Conservation (phyloP, 1,140 invertebrate genomes). For the Battus philenor region DNA sequence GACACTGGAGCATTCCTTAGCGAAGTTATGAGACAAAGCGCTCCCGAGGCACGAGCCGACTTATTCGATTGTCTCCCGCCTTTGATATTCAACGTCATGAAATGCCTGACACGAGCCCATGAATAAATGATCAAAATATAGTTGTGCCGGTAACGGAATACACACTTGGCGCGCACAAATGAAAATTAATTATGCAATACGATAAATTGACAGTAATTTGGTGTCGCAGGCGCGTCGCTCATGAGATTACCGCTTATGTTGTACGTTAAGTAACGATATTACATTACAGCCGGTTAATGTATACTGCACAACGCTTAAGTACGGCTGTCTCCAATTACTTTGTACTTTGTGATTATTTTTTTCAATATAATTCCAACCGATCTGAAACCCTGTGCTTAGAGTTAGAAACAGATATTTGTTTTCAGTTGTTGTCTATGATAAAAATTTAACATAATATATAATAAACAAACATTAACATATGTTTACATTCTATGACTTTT, state of each 20-base stretch:
- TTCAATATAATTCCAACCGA: no score
- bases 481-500: no score
- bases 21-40: slow-evolving; percentile 4
- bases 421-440: no score
- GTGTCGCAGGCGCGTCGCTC: slow-evolving; percentile 34
- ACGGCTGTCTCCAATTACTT: no score
- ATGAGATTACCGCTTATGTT: slow-evolving; percentile 24
- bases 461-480: no score
- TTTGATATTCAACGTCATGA: slow-evolving; percentile 41
- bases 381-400: no score
- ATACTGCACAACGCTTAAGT: background rate
- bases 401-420: no score
- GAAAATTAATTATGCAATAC: slow-evolving; percentile 69
- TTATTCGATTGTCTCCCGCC: slow-evolving; percentile 31
- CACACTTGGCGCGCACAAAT: slow-evolving; percentile 52
- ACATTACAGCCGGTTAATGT: slow-evolving; percentile 4
- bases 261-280: slow-evolving; percentile 11
- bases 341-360: no score
- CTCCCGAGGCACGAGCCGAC: background rate
- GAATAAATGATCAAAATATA: slow-evolving; percentile 66
- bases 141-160: slow-evolving; percentile 46
- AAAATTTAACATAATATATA: no score
- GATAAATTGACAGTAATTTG: slow-evolving; percentile 68
- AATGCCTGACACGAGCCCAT: slow-evolving; percentile 38
- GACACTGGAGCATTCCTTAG: slow-evolving; percentile 13